These are phyloP conservation scores for Python bivittatus DNA, from an alignment of 2,113 vertebrate species.

Conservation along the genomic window DNA sequence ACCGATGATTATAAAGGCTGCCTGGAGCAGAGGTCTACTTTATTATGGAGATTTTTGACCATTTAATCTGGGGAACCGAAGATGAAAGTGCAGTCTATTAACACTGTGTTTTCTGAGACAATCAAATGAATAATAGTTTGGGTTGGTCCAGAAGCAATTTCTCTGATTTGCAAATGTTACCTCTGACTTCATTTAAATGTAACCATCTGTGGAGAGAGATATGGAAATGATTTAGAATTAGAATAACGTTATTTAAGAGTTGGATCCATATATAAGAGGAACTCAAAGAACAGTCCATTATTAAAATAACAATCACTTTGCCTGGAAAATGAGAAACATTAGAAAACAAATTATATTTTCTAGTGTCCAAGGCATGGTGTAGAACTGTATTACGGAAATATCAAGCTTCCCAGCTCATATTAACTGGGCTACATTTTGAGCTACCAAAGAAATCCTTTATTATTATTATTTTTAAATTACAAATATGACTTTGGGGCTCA, in stretches of 20 bases:
- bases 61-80: constrained; percentile 49
- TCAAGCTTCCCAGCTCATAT: background rate
- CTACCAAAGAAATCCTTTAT: background rate
- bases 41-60: constrained; percentile 49
- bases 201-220: background rate
- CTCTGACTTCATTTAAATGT: constrained; percentile 40
- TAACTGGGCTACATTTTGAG: background rate
- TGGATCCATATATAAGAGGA: background rate
- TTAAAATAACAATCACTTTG: constrained; percentile 26
- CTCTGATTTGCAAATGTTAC: background rate
- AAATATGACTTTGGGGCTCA: background rate
- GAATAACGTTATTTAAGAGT: constrained; percentile 9
- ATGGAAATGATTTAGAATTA: constrained; percentile 1
- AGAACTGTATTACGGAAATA: background rate
- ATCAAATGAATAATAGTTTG: constrained; percentile 28
- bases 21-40: constrained; percentile 32
- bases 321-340: constrained; percentile 4
- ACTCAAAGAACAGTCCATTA: constrained; percentile 15
- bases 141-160: constrained; percentile 46
- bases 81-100: constrained; percentile 58
- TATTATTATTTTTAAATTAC: background rate
- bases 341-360: background rate
- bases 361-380: background rate
- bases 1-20: constrained; percentile 45
- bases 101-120: constrained; percentile 26